Conservation (phyloP, 2,797 vertebrate species). For the Varecia variegata region DNA sequence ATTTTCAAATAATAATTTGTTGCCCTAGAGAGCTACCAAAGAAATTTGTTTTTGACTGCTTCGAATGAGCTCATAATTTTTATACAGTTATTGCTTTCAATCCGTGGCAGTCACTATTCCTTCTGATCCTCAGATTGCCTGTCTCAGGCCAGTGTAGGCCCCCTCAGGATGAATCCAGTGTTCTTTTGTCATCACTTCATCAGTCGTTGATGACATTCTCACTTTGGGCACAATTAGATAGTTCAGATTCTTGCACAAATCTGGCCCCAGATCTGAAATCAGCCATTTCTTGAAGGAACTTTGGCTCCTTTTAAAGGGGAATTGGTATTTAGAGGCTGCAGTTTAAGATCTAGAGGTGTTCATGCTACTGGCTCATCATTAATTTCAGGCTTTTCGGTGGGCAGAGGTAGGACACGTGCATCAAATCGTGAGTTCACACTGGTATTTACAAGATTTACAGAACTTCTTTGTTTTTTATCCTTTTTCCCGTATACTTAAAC, state of each 20-base stretch:
- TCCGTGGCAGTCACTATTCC: not conserved
- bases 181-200: conserved; percentile 8
- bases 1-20: conserved; percentile 50
- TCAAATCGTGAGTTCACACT: not conserved
- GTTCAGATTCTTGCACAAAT: not conserved
- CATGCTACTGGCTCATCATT: not conserved
- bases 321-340: not conserved
- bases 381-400: not conserved
- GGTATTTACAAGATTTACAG: not conserved
- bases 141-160: not conserved
- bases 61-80: conserved; percentile 16
- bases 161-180: not conserved
- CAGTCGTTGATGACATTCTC: not conserved
- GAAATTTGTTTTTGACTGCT: conserved; percentile 10
- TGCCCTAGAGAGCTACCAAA: not conserved
- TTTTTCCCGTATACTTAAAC: not conserved
- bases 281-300: not conserved
- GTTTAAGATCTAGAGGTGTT: not conserved
- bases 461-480: not conserved
- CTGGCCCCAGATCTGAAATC: not conserved
- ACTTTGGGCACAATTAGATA: not conserved
- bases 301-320: not conserved
- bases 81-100: conserved; percentile 10
- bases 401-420: not conserved
- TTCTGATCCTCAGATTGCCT: conserved; percentile 12